Evolutionary conservation across 2,797 vertebrate genomes (phyloP), one percentile per base, ranked within the genome.

Genomic region (Sciurus vulgaris): DNA sequence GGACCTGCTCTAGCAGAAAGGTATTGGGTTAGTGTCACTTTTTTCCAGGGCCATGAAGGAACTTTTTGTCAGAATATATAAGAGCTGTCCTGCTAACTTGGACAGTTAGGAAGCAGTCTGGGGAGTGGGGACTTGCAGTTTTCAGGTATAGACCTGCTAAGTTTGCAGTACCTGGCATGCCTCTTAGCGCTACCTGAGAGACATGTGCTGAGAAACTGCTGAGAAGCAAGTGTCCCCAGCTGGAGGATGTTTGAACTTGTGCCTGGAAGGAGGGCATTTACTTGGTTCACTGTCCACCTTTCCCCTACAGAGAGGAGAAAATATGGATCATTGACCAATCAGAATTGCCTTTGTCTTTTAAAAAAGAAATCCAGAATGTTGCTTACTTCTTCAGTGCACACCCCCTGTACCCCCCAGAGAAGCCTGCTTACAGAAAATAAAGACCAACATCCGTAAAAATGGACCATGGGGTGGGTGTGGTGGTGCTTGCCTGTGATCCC

Each of bases 1-100:
- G 0, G 2, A 18, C 14, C 76, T 94, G 81, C 79, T 91, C 15
- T 44, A 59, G 54, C 72, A 76, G 47, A 82, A 94, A 86, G 81
- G 86, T 51, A n/a, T n/a, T 73, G 73, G 28, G 61, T 92, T 74
- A 76, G 86, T 82, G 96, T 92, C 86, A 26, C 67, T 86, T 83
- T 83, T 84, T 95, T 63, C 87, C 41, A 81, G 77, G 7, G 72
- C 73, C 35, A 8, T 1, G 11, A 84, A n/a, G 56, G 28, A 61
- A 41, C 77, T 63, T 93, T 81, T 33, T 91, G 79, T 49, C 9
- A 22, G 69, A 38, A 70, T 47, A 69, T 88, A 18, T 81, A 44
- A 51, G 41, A 67, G 38, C 63, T 74, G n/a, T 88, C 76, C 54
- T 41, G 49, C 59, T 65, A 69, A 94, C 44, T 5, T 41, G 18